A percentile compares a stretch with the other conserved stretches of the same genome.
phyloP scores from a whole-genome alignment of 1,140 invertebrate genomes.

The Drosophila seguyi region DNA sequence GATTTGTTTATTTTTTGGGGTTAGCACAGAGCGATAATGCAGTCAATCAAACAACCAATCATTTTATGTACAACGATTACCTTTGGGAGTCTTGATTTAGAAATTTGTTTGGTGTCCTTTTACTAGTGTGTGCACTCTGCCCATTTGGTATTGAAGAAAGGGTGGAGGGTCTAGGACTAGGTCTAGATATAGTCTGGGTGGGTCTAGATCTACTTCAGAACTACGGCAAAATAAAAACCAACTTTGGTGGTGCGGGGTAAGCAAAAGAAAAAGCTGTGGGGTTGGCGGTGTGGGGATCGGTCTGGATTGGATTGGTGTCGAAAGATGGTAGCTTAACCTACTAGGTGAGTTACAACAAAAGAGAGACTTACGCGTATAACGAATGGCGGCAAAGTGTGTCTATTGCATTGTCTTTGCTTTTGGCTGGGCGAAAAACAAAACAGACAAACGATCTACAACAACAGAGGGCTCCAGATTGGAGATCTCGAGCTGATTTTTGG shows the following conservation, averaged over 20 bases:
- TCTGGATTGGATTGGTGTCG: conserved; percentile 15
- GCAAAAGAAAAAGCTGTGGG: conserved; percentile 66
- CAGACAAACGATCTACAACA: conserved; percentile 69
- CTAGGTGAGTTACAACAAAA: conserved; percentile 69
- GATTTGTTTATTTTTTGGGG: conserved; percentile 6
- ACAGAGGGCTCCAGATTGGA: conserved; percentile 52
- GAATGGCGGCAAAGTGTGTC: conserved; percentile 80
- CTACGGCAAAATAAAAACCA: conserved; percentile 55
- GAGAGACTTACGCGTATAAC: conserved; percentile 81
- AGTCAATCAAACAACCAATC: conserved; percentile 33
- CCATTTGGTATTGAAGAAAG: conserved; percentile 41
- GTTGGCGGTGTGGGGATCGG: conserved; percentile 20
- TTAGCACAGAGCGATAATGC: conserved; percentile 54
- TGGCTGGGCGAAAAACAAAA: conserved; percentile 59
- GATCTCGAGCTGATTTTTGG: conserved; percentile 34
- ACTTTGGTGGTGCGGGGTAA: conserved; percentile 39
- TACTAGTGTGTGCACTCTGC: conserved; percentile 43
- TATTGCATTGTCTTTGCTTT: conserved; percentile 67
- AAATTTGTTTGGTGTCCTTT: conserved; percentile 28
- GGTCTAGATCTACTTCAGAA: conserved; percentile 47
- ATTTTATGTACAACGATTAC: conserved; percentile 41
- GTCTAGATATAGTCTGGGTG: conserved; percentile 25
- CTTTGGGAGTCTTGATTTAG: conserved; percentile 24
- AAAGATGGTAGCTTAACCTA: conserved; percentile 60
- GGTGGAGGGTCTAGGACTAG: conserved; percentile 32